A percentile compares a stretch with the other conserved stretches of the same genome.
Evolutionary conservation across 1,140 invertebrate species (phyloP).

Genomic region (Drosophila lowei): DNA sequence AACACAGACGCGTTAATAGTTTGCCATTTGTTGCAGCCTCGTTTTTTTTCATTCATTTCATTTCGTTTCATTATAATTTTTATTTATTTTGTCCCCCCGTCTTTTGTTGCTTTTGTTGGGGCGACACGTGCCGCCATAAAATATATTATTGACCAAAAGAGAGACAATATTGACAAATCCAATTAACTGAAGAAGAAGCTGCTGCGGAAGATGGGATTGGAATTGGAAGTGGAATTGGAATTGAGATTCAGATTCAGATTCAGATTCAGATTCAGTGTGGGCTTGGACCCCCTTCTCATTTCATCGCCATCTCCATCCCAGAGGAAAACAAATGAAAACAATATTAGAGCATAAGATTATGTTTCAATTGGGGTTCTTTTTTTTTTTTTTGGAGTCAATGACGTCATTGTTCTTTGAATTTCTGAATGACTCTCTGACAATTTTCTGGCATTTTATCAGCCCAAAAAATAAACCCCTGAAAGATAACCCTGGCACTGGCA

Average conservation of each 20-base stretch:
- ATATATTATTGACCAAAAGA: slow-evolving; percentile 63
- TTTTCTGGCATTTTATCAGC: slow-evolving; percentile 35
- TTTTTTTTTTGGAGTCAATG: neutral
- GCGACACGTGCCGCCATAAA: slow-evolving; percentile 67
- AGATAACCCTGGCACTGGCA: slow-evolving; percentile 27
- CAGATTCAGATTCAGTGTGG: no score
- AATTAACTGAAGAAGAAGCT: slow-evolving; percentile 6
- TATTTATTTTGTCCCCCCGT: slow-evolving; percentile 21
- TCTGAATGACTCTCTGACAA: slow-evolving; percentile 8
- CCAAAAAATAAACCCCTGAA: slow-evolving; percentile 5
- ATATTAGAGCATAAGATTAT: neutral
- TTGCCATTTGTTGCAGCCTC: slow-evolving; percentile 59
- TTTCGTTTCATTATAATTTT: slow-evolving; percentile 61
- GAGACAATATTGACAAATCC: slow-evolving; percentile 52
- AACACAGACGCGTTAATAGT: slow-evolving; percentile 72
- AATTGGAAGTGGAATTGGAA: no score
- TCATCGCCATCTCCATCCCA: neutral
- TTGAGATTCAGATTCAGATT: no score
- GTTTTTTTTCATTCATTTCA: slow-evolving; percentile 31
- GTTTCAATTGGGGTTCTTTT: slow-evolving; percentile 1
- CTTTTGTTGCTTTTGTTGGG: slow-evolving; percentile 21
- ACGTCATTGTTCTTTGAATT: slow-evolving; percentile 30
- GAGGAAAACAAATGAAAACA: slow-evolving; percentile 8
- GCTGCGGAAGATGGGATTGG: no score
- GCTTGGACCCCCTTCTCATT: no score